Evolutionary conservation across 2,113 vertebrate species (phyloP), one percentile per base, ranked within the genome.

Genomic region (Numida meleagris): DNA sequence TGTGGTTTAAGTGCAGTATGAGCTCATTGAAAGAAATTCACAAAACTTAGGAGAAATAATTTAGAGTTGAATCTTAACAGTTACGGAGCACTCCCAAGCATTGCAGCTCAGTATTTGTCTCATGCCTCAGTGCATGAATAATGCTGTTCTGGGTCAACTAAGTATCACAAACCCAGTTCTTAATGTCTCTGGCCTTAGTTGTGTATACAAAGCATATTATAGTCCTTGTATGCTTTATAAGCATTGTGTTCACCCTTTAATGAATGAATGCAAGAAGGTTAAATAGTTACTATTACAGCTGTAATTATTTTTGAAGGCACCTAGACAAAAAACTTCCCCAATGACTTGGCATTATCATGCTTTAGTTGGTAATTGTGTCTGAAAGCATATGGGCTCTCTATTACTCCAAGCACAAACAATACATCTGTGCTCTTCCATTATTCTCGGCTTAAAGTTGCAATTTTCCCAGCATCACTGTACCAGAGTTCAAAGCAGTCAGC

Each of bases 261-360:
- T 90, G 88, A 89, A 80, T 75, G 86, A 86, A 68, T 88, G 25
- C n/a, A 78, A 17, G 79, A 21, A 86, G 67, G 58, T 36, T 63
- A 86, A 72, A 75, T 83, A 81, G 82, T 93, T 86, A 12, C 68
- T 80, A 33, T 85, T 85, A 58, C 13, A 59, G 51, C 51, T 88
- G 12, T 93, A 94, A 94, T 93, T 93, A 78, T 82, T 89, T 96
- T 53, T 84, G 43, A 90, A 92, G 80, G 78, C 73, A 68, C 65
- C 70, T 86, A 72, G 72, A 48, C 57, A 62, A 91, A 81, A 59
- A 58, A 50, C 36, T 88, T 88, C 80, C 75, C 38, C 27, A 36
- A 9, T 18, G 72, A 90, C 86, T 38, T 91, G 79, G 71, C 61
- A 53, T 94, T 63, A 80, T 78, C 61, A 53, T 72, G 55, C 89